Evolutionary conservation across 2,888 invertebrate species (phyloP).

Genomic region (Latheticus oryzae): DNA sequence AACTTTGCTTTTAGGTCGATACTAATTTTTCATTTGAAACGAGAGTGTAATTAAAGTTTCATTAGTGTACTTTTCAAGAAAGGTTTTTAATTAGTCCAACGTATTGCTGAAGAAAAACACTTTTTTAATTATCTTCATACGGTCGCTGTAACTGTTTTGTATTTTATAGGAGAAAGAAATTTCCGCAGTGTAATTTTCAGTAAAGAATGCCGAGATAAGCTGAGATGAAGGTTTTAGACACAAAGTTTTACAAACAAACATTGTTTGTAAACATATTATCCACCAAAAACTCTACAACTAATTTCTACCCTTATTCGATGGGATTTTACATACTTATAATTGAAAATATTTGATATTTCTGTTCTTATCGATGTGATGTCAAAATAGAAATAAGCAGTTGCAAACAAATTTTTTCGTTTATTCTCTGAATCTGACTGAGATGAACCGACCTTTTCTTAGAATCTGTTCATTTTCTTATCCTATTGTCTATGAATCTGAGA

Average conservation of each 20-base stretch:
- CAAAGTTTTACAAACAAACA: too few relatives aligned
- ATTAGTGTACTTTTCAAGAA: conserved; percentile 41
- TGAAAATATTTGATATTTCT: too few relatives aligned
- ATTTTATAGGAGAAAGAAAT: conserved; percentile 9
- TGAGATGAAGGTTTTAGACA: conserved; percentile 22
- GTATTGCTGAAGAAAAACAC: conserved; percentile 37
- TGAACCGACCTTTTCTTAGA: conserved; percentile 36
- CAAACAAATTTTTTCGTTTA: conserved; percentile 29
- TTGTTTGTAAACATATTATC: too few relatives aligned
- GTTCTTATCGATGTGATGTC: too few relatives aligned
- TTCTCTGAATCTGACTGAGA: conserved; percentile 21
- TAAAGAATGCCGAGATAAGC: conserved; percentile 12
- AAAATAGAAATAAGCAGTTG: conserved; percentile 10
- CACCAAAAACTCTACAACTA: too few relatives aligned
- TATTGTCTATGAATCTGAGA: conserved; percentile 47
- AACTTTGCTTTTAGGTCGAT: conserved; percentile 40
- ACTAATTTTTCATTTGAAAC: conserved; percentile 42
- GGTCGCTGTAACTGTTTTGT: conserved; percentile 34
- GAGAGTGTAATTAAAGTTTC: conserved; percentile 41
- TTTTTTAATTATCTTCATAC: conserved; percentile 43
- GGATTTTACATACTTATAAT: too few relatives aligned
- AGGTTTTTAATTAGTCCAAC: conserved; percentile 43
- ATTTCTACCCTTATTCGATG: too few relatives aligned
- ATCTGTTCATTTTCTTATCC: conserved; percentile 48
- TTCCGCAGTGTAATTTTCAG: conserved; percentile 2